Conservation (phyloP, 2,888 invertebrate genomes). For the Polietes domitor region DNA sequence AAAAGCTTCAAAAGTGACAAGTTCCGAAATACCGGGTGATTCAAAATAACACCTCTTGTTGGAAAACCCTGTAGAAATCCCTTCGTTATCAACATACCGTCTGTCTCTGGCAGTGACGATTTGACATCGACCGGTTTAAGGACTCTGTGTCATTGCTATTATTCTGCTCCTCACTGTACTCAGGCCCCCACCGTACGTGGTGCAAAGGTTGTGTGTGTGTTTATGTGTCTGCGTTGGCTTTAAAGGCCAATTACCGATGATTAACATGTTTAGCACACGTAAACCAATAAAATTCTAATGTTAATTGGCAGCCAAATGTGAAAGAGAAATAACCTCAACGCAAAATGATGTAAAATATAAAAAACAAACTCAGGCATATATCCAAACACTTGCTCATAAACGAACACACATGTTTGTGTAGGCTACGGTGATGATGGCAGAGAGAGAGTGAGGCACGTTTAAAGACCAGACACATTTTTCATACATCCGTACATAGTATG, state of each 20-base stretch:
- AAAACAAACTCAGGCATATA: too few species aligned
- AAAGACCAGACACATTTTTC: background rate
- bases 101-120: too few species aligned
- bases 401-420: background rate
- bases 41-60: too few species aligned
- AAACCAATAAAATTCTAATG: constrained; percentile 67
- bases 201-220: background rate
- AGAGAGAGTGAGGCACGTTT: background rate
- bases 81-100: too few species aligned
- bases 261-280: constrained; percentile 52
- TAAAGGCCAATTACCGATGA: constrained; percentile 49
- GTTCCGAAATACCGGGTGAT: too few species aligned
- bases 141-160: too few species aligned
- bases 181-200: too few species aligned
- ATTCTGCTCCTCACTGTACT: too few species aligned
- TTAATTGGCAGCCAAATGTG: constrained; percentile 72
- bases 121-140: too few species aligned
- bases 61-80: too few species aligned
- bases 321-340: constrained; percentile 20
- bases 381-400: background rate
- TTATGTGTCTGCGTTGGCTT: constrained; percentile 23
- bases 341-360: constrained; percentile 29
- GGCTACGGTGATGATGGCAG: too few species aligned
- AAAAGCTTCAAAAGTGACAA: too few species aligned
- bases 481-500: background rate